These are phyloP conservation scores for Otus scops DNA, from an alignment of 2,797 vertebrate species.

Conservation along the genomic window DNA sequence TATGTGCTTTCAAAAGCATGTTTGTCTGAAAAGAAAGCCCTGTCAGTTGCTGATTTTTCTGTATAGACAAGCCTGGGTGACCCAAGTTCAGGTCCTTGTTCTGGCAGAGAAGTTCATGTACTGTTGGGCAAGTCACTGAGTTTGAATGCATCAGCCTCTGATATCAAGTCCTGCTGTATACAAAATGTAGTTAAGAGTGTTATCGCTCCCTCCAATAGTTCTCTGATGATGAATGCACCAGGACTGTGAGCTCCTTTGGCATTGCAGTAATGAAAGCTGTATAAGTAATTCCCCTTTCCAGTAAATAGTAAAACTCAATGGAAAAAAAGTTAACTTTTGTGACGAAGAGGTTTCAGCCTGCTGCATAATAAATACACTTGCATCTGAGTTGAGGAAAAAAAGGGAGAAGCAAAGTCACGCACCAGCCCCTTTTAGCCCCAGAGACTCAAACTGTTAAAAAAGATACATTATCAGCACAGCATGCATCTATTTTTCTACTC, in stretches of 20 bases:
- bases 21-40: not conserved
- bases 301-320: not conserved
- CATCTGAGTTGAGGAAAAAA: not conserved
- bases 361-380: not conserved
- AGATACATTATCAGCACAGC: conserved; percentile 18
- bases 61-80: not conserved
- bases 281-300: not conserved
- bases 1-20: not conserved
- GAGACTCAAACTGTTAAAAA: conserved; percentile 44
- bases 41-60: not conserved
- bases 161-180: not conserved
- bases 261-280: not conserved
- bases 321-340: not conserved
- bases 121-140: not conserved
- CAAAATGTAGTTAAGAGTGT: not conserved
- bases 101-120: not conserved
- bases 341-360: not conserved
- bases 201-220: not conserved
- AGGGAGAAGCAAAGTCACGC: not conserved
- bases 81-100: not conserved
- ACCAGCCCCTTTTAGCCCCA: conserved; percentile 14
- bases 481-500: conserved; percentile 29
- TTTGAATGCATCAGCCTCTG: not conserved
- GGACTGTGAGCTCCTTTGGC: not conserved
- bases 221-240: not conserved